Conservation (phyloP, 2,888 invertebrate genomes). For the Heliconius sara region DNA sequence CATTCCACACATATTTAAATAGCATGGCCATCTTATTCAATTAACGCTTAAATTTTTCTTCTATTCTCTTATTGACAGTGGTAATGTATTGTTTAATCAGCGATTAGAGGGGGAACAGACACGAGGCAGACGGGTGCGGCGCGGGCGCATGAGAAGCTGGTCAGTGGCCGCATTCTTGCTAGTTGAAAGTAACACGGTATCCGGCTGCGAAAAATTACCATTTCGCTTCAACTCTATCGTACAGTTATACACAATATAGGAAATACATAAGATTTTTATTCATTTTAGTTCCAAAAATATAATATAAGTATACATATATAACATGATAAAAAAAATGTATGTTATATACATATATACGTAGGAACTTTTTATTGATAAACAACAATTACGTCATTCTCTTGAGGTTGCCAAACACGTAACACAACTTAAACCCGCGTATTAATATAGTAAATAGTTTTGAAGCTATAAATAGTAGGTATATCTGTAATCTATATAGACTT, state of each 20-base stretch:
- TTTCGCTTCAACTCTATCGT: constrained; percentile 54
- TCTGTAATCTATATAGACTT: too few relatives aligned
- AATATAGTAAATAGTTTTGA: not conserved
- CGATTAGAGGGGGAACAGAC: constrained; percentile 46
- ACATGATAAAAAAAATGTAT: too few relatives aligned
- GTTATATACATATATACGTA: not conserved
- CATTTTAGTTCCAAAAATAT: not conserved
- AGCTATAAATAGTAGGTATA: too few relatives aligned
- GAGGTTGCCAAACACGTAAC: constrained; percentile 32
- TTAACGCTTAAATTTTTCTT: constrained; percentile 35
- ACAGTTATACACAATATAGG: constrained; percentile 21
- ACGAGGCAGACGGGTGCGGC: constrained; percentile 63
- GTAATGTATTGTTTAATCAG: constrained; percentile 44
- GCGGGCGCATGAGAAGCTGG: constrained; percentile 69
- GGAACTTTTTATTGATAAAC: constrained; percentile 34
- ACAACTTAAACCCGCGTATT: constrained; percentile 9
- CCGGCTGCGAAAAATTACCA: constrained; percentile 81
- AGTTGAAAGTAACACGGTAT: constrained; percentile 81
- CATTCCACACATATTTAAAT: not conserved
- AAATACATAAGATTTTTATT: not conserved
- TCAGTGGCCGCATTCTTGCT: constrained; percentile 80
- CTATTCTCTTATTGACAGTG: constrained; percentile 41
- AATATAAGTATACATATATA: too few relatives aligned
- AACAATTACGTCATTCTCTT: constrained; percentile 30
- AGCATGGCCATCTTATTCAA: constrained; percentile 13